Percentiles rank a stretch among this genome's conserved stretches.
These are phyloP conservation scores for Odontamblyopus rebecca DNA, from an alignment of 2,797 vertebrate genomes.

Conservation along the genomic window DNA sequence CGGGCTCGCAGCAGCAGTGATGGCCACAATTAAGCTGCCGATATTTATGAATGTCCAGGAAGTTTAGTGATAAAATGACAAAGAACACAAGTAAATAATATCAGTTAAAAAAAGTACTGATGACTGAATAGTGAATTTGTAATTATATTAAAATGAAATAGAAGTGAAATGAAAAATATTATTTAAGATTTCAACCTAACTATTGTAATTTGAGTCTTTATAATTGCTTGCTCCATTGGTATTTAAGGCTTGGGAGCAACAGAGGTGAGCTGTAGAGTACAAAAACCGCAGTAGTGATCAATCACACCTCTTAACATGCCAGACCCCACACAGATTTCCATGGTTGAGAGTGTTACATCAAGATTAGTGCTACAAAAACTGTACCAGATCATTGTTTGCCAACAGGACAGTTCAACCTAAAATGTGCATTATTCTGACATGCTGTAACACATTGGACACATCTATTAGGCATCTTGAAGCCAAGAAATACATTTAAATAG, in stretches of 20 bases:
- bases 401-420: background rate
- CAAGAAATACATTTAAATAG: too few relatives aligned
- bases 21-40: background rate
- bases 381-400: background rate
- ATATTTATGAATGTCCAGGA: background rate
- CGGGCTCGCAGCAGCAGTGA: constrained; percentile 19
- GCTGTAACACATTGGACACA: too few relatives aligned
- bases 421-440: background rate
- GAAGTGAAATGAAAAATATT: background rate
- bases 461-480: too few relatives aligned
- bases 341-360: background rate
- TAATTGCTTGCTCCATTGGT: background rate
- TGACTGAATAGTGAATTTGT: background rate
- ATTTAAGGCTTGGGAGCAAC: background rate
- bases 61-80: too few relatives aligned
- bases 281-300: constrained; percentile 10
- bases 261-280: background rate
- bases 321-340: background rate
- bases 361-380: background rate
- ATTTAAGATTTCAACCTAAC: background rate
- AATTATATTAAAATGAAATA: background rate
- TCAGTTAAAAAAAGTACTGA: background rate
- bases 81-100: background rate
- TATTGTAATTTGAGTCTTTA: background rate
- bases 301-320: constrained; percentile 3